A percentile compares a stretch with the other conserved stretches of the same genome.
Evolutionary conservation across 37 sponge, comb jelly and placozoan species (phyloP).

Genomic region (Hexactinellida sp.): DNA sequence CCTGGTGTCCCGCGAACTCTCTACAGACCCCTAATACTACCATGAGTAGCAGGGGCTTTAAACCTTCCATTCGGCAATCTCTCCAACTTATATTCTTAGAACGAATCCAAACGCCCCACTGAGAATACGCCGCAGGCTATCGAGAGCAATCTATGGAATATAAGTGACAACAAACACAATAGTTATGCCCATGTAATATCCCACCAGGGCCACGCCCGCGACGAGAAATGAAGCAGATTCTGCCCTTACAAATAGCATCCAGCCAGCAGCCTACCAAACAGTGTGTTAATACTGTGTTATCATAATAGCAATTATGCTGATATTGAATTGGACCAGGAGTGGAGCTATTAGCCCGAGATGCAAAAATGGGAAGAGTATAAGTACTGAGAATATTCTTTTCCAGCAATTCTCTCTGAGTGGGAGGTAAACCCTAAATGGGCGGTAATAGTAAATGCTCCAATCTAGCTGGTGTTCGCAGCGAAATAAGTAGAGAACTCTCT

Average conservation of each 20-base stretch:
- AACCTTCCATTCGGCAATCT: not conserved
- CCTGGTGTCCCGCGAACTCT: not conserved
- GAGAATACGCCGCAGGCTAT: not conserved
- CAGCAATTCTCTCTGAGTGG: not conserved
- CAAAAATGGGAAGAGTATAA: not conserved
- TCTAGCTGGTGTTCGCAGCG: not conserved
- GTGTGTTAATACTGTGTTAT: not conserved
- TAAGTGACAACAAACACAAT: not conserved
- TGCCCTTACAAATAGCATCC: not conserved
- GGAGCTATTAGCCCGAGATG: not conserved
- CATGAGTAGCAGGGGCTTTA: not conserved
- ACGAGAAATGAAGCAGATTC: not conserved
- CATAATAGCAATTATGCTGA: not conserved
- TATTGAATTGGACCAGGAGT: not conserved
- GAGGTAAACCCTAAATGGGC: not conserved
- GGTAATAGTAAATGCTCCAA: not conserved
- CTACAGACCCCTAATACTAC: not conserved
- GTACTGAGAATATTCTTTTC: not conserved
- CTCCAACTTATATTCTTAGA: not conserved
- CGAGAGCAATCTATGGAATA: not conserved
- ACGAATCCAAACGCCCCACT: not conserved
- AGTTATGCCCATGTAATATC: not conserved
- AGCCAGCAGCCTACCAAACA: not conserved
- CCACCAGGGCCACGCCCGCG: not conserved
- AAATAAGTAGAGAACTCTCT: not conserved